Evolutionary conservation across 2,888 invertebrate species (phyloP), one percentile per base, ranked within the genome.

Genomic region (Alcis repandata): DNA sequence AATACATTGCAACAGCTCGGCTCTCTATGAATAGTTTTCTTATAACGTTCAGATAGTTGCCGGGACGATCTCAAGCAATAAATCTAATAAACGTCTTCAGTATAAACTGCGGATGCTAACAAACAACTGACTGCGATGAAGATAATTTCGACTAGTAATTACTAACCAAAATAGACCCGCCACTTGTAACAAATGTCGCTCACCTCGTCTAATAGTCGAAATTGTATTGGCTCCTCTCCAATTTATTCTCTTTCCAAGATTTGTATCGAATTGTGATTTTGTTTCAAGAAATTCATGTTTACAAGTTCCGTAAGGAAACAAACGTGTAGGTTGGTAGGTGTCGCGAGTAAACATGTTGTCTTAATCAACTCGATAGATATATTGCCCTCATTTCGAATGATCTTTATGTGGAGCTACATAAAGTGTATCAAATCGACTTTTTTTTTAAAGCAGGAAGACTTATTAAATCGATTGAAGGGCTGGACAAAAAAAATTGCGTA

Each of bases 111-210:
- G 19, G 19, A 11, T 43, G 19, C 63, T 61, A 52, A 63, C 51
- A 53, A 63, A 63, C 67, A 59, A 33, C 46, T 54, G 66, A 57
- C 65, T 59, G 67, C 63, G 63, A 72, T 69, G 48, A 67, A 68
- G 63, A 45, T 38, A 27, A 46, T 57, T n/a, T 59, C 57, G 32
- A 41, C 48, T 56, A 74, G 82, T 87, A 88, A 87, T 87, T 85
- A 84, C 80, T 78, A 73, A 81, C 85, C 64, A 84, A 91, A 90
- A 91, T 90, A 90, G 89, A 84, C 73, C 69, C 71, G 77, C 76
- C 85, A 82, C 83, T 84, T 80, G 79, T 79, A 80, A 75, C 72
- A 78, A 85, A 87, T 89, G 91, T 90, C 91, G 87, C 90, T 91
- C 87, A 90, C 87, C 91, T 89, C 85, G 65, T 83, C 82, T 83